Percentiles rank a stretch among this genome's conserved stretches.
These are phyloP conservation scores for Sporophila hypoxantha DNA, from an alignment of 2,113 vertebrate genomes.

Conservation along the genomic window DNA sequence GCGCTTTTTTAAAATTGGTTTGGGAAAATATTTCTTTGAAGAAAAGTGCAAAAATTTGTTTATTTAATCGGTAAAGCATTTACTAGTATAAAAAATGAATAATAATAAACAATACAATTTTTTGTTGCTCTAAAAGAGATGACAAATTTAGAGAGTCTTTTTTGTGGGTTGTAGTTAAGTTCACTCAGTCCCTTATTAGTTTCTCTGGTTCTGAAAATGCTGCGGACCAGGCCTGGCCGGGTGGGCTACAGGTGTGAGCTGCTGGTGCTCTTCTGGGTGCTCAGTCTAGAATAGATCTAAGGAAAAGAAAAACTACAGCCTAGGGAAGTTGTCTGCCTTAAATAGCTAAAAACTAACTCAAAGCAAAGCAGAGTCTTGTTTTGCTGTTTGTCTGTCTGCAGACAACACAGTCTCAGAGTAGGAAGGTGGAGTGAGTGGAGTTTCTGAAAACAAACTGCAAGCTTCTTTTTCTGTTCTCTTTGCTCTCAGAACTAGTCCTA, in stretches of 20 bases:
- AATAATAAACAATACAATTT: neutral
- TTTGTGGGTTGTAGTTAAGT: neutral
- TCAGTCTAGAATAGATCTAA: neutral
- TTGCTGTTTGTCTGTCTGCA: neutral
- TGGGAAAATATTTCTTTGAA: neutral
- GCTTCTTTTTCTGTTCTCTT: neutral
- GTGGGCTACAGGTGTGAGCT: neutral
- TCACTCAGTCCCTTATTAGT: neutral
- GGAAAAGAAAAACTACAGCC: neutral
- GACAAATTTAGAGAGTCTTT: neutral
- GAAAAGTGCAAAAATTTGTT: neutral
- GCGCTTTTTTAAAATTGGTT: neutral
- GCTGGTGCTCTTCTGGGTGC: neutral
- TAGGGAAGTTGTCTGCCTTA: neutral
- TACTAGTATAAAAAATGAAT: neutral
- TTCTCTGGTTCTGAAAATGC: neutral
- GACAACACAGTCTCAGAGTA: neutral
- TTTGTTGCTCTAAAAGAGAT: neutral
- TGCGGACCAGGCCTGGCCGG: neutral
- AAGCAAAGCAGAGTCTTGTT: neutral
- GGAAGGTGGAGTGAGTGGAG: neutral
- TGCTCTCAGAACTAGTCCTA: neutral
- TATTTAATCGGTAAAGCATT: neutral
- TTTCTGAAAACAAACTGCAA: neutral
- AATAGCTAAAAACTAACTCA: neutral